These are phyloP conservation scores for Cyrtodaria siliqua DNA, from an alignment of 2,888 invertebrate species.

Conservation along the genomic window DNA sequence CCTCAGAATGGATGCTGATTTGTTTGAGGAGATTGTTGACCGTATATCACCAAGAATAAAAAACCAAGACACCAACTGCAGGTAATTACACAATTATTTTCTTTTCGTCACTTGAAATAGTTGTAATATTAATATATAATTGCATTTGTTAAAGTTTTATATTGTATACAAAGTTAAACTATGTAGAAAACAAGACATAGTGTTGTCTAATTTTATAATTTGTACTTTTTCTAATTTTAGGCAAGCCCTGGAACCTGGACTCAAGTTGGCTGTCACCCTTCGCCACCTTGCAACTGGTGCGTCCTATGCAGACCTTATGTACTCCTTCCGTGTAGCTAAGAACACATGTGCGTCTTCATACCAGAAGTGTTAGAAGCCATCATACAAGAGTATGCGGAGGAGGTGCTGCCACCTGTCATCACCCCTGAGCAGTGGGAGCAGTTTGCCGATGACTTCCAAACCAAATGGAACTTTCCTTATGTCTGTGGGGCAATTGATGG, in stretches of 20 bases:
- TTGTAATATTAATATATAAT: too few species aligned
- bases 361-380: slow-evolving; percentile 22
- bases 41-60: too few species aligned
- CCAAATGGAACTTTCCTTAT: slow-evolving; percentile 32
- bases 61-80: too few species aligned
- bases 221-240: slow-evolving; percentile 16
- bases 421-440: slow-evolving; percentile 29
- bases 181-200: too few species aligned
- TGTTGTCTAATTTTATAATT: background rate
- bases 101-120: too few species aligned
- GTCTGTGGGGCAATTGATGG: slow-evolving; percentile 32
- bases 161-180: too few species aligned
- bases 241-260: slow-evolving; percentile 26
- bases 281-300: slow-evolving; percentile 42
- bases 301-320: slow-evolving; percentile 35
- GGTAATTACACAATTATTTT: too few species aligned
- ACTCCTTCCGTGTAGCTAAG: slow-evolving; percentile 28
- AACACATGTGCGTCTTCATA: slow-evolving; percentile 16
- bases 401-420: slow-evolving; percentile 25
- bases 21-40: too few species aligned
- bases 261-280: slow-evolving; percentile 37
- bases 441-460: slow-evolving; percentile 27
- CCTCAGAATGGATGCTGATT: slow-evolving; percentile 15
- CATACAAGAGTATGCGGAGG: slow-evolving; percentile 25
- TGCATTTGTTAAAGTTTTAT: too few species aligned